Base-by-base conservation (phyloP, 2,113 vertebrate species). In the Clinocottus analis region DNA sequence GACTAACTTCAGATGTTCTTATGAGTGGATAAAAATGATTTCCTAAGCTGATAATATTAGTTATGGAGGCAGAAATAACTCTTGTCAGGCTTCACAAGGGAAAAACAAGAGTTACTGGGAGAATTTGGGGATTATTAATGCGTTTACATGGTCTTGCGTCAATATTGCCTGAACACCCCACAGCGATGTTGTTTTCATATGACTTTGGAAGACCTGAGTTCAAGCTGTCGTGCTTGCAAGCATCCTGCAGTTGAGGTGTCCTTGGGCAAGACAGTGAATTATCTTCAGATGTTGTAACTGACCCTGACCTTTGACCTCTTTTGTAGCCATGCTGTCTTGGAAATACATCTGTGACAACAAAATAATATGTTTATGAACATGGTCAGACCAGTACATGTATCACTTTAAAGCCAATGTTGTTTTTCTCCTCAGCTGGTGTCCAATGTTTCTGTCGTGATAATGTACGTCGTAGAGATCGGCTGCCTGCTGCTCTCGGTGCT, bases 401-500 rank as follows among this genome's bases (percentile, higher is more conserved):
- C 6, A 3, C 23, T 19, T 75, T 17, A 81, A 3, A 9, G 1
- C 35, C 10, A 4, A 2, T 66, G 72, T 45, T 53, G 0, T 85
- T 33, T 68, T 11, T 25, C 27, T 81, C 43, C 67, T 37, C 83
- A 93, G 92, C 82, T 93, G 80, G 89, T 92, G 67, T 92, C 92
- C 72, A 87, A 21, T 59, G 81, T 79, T 3, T 91, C 91, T 39
- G 85, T 92, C 4, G 91, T 89, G 77, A 85, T 89, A 35, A 84
- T 93, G 80, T 93, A 93, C 37, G 19, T 92, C 33, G 83, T 92
- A 33, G 92, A 90, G 77, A 83, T 89, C 10, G 67, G 89, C 86
- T 93, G 92, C 75, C 85, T 93, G 85, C 90, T 93, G 85, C 90
- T 93, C 8, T 93, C 92, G 0, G 80, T 91, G 85, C 84, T 93